Base-by-base conservation (phyloP, 2,113 vertebrate species). In the Tylochromis polylepis region DNA sequence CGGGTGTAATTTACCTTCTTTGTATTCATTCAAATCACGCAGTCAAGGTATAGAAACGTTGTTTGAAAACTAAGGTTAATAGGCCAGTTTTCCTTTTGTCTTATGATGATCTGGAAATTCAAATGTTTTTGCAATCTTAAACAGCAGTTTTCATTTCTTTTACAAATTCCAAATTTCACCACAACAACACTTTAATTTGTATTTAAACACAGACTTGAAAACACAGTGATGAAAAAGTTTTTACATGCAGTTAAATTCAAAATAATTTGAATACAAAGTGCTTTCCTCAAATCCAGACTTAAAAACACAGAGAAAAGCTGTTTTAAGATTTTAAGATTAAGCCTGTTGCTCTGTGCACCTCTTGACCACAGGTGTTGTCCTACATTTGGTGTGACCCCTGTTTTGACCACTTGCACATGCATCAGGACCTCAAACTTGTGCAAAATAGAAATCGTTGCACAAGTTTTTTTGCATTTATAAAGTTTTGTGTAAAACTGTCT, bases 41-140 rank as follows among this genome's bases (percentile, higher is more conserved):
- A 51, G 49, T 72, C n/a, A 53, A 46, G 57, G 18, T 57, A 31
- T 9, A 62, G 56, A 78, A 38, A 31, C 15, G 41, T 9, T 31
- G 85, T 41, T 15, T 3, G 12, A 49, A 49, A 20, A 75, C 2
- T 1, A 0, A 27, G 38, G 0, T 0, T 4, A 1, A 8, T 60
- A 9, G 58, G 62, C n/a, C 62, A 18, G 22, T 72, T 46, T 72
- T 46, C 67, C 22, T 72, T 46, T 72, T 72, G 41, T 72, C 41
- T 27, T 72, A 0, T 0, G 14, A 15, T 46, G 9, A 72, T 72
- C 15, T 29, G 22, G 24, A 18, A 72, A 49, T 49, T 72, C 5
- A 10, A 6, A 72, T 46, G 67, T 27, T 72, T 24, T 16, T 27
- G 67, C 8, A 46, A 24, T 72, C 14, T 46, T 46, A n/a, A 62